These are phyloP conservation scores for Gobius niger DNA, from an alignment of 2,113 vertebrate genomes.

Conservation along the genomic window DNA sequence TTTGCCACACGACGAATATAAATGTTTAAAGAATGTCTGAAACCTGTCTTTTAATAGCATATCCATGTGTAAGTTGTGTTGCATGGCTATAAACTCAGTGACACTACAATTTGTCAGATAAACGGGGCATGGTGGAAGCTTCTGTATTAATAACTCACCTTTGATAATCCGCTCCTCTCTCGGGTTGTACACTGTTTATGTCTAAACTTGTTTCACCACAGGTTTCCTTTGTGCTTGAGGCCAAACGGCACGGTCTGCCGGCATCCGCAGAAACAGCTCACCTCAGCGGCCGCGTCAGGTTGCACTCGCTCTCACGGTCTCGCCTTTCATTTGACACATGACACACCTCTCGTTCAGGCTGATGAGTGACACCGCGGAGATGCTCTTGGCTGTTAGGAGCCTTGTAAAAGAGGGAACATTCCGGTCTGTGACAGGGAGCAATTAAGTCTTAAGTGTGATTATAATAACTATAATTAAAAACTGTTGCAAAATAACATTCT, in stretches of 20 bases:
- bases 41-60: neutral
- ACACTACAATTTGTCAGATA: conserved; percentile 69
- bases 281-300: conserved; percentile 7
- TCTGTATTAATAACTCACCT: conserved; percentile 73
- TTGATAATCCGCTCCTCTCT: conserved; percentile 43
- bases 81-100: conserved; percentile 58
- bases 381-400: conserved; percentile 54
- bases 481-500: too few relatives aligned
- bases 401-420: conserved; percentile 40
- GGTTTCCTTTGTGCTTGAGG: conserved; percentile 25
- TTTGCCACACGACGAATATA: too few relatives aligned
- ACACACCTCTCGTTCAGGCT: conserved; percentile 56
- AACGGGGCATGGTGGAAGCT: conserved; percentile 58
- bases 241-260: conserved; percentile 28
- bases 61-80: conserved; percentile 53
- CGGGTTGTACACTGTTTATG: conserved; percentile 11
- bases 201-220: conserved; percentile 14
- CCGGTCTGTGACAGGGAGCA: conserved; percentile 64
- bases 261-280: conserved; percentile 29
- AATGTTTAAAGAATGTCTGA: too few relatives aligned
- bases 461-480: too few relatives aligned
- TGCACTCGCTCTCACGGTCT: conserved; percentile 34
- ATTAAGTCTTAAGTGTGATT: too few relatives aligned
- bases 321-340: conserved; percentile 55
- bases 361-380: conserved; percentile 59